Conservation (phyloP, 1,140 invertebrate species). For the Globodera rostochiensis region DNA sequence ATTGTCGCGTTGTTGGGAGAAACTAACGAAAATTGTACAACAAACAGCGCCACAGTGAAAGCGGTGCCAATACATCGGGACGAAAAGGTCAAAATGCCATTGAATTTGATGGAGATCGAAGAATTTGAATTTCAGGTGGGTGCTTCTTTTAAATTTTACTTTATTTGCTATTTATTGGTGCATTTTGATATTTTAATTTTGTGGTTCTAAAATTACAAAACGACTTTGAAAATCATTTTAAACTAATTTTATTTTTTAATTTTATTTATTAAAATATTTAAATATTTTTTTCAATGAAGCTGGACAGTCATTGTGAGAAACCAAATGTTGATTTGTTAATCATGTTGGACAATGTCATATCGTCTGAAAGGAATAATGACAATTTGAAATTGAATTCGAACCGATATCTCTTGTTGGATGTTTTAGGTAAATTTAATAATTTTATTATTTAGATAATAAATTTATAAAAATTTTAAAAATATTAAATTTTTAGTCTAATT, state of each 20-base stretch:
- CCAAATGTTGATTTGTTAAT: constrained; percentile 53
- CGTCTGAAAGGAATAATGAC: constrained; percentile 28
- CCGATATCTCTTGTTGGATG: constrained; percentile 57
- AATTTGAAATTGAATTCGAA: constrained; percentile 53
- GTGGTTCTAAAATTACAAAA: too few relatives aligned
- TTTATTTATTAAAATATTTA: not conserved
- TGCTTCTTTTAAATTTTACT: too few relatives aligned
- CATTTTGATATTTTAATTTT: too few relatives aligned
- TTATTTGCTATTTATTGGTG: too few relatives aligned
- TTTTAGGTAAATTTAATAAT: constrained; percentile 34
- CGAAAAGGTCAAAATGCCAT: not conserved
- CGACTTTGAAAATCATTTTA: not conserved
- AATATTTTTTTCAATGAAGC: constrained; percentile 6
- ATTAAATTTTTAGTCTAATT: too few relatives aligned
- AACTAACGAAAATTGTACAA: constrained; percentile 37
- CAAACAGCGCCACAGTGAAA: not conserved
- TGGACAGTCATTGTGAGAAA: constrained; percentile 39
- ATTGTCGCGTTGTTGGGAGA: constrained; percentile 50
- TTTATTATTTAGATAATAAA: too few relatives aligned
- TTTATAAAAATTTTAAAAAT: too few relatives aligned
- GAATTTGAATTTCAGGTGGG: constrained; percentile 41
- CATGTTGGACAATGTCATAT: constrained; percentile 46
- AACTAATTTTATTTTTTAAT: not conserved
- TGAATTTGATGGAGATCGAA: constrained; percentile 26
- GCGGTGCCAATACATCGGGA: not conserved